Evolutionary conservation across 2,888 invertebrate genomes (phyloP), one percentile per base, ranked within the genome.

Genomic region (Stegana nigrithorax): DNA sequence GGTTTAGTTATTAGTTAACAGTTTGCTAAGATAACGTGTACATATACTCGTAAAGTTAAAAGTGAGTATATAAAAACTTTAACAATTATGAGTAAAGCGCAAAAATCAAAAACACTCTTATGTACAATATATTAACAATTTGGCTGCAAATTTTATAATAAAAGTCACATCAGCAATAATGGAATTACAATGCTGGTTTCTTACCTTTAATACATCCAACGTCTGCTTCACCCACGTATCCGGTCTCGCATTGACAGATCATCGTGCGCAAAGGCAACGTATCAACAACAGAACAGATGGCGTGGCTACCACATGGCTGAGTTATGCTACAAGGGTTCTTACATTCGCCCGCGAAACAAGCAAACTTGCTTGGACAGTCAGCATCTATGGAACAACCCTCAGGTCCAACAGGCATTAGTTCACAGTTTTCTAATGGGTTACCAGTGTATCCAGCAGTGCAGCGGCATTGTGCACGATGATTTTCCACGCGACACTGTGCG

Each of bases 241-340:
- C 94, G 64, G 90, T 90, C 66, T 92, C 89, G 81, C 96, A 96
- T 80, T 93, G 91, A 83, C 96, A 96, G 64, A 93, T 91, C 90
- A 96, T 93, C 6, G 95, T 94, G 72, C 95, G 89, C 86, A 94
- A 89, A 5, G 96, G 96, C 68, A 95, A 86, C 0, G 94, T 94
- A 79, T 95, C 93, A 23, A 94, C 91, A 8, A 96, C 95, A 7
- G 91, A 89, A 82, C 96, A 96, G 70, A 91, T 89, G 0, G 96
- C 94, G 80, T 92, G 91, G 36, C 87, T 82, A 14, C 94, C 94
- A 79, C 95, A 96, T 0, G 95, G 94, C 79, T 89, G 89, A 1
- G 91, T 92, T 64, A 91, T 89, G 5, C 86, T 82, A 82, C 96
- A 96, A 0, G 95, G 95, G 82, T 95, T 93, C 76, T 89, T 91